phyloP scores from a whole-genome alignment of 2,888 invertebrate genomes.

The Hecatera dysodea region DNA sequence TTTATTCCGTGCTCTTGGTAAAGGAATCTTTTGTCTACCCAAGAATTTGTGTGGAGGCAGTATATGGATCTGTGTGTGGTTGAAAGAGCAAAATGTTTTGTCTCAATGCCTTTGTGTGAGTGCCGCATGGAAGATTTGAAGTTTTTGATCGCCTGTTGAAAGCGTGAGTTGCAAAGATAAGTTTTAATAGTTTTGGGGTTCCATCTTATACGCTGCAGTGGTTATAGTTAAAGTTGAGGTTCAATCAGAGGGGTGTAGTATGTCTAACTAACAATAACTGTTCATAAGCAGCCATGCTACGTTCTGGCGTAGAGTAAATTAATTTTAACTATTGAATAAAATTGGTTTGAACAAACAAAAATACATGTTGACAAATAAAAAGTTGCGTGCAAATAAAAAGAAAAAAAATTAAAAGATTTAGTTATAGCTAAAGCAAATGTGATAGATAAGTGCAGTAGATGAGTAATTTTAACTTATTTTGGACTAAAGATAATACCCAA shows the following conservation, averaged over 20 bases:
- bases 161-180: neutral
- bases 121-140: neutral
- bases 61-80: neutral
- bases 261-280: no score
- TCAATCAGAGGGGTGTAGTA: no score
- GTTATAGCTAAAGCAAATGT: no score
- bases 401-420: no score
- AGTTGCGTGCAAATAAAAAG: no score
- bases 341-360: no score
- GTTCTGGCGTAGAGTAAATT: no score
- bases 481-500: no score
- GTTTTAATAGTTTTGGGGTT: neutral
- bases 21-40: neutral
- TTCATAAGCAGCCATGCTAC: neutral
- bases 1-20: neutral
- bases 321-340: no score
- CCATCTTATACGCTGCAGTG: neutral
- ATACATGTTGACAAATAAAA: no score
- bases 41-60: neutral
- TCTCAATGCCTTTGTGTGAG: neutral
- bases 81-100: neutral
- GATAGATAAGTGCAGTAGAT: no score
- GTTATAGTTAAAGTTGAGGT: neutral
- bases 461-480: no score
- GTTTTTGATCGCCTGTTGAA: neutral